phyloP scores from a whole-genome alignment of 37 sponge, comb jelly and placozoan genomes.

The Ianthella basta region DNA sequence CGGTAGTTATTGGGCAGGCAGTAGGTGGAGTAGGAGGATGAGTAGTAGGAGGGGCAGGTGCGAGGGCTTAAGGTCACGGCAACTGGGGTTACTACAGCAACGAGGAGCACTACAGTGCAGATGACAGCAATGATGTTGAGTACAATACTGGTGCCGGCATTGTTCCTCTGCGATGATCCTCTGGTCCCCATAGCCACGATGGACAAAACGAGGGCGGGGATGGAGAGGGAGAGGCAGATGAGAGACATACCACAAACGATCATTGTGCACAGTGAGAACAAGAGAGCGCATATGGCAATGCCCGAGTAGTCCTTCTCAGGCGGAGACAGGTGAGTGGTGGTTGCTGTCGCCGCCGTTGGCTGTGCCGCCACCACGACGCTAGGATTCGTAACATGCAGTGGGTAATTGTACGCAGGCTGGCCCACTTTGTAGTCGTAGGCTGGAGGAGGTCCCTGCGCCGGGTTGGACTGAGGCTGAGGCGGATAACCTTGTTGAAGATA shows the following conservation, averaged over 20 bases:
- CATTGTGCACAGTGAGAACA: neutral
- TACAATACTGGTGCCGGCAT: neutral
- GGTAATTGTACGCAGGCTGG: too few species aligned
- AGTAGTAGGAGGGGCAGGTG: too few species aligned
- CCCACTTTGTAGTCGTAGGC: too few species aligned
- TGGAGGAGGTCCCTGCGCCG: too few species aligned
- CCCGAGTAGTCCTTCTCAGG: neutral
- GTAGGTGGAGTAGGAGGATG: too few species aligned
- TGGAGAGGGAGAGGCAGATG: neutral
- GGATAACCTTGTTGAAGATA: too few species aligned
- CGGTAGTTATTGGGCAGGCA: too few species aligned
- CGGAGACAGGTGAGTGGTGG: neutral
- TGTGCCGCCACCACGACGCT: slow-evolving; percentile 12
- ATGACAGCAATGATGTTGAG: neutral
- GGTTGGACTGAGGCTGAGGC: too few species aligned
- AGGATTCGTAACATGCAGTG: too few species aligned
- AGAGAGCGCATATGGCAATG: neutral
- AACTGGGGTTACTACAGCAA: neutral
- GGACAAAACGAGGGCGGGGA: slow-evolving; percentile 2
- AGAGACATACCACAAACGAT: neutral
- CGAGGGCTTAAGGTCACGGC: too few species aligned
- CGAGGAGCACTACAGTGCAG: neutral
- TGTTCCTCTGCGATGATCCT: neutral
- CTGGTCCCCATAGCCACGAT: neutral
- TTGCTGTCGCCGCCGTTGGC: neutral